These are phyloP conservation scores for Aspidapion aeneum DNA, from an alignment of 2,888 invertebrate genomes.

Conservation along the genomic window DNA sequence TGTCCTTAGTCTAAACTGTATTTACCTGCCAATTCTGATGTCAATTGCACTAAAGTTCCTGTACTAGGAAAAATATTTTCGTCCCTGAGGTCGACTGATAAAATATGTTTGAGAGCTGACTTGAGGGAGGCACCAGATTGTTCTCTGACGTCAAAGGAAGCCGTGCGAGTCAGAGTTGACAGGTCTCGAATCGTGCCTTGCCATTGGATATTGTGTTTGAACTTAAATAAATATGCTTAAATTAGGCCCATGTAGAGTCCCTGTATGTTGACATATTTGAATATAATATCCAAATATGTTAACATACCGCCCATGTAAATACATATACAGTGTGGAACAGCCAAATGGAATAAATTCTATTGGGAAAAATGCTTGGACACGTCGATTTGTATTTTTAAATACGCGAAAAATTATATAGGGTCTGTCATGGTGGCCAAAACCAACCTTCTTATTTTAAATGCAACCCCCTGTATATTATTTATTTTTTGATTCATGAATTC, in stretches of 20 bases:
- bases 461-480: too few species aligned
- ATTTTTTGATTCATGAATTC: too few species aligned
- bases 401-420: background rate
- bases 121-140: constrained; percentile 88
- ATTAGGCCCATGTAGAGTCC: background rate
- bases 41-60: constrained; percentile 69
- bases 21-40: constrained; percentile 72
- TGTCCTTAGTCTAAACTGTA: too few species aligned
- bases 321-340: too few species aligned
- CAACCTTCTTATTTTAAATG: too few species aligned
- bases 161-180: constrained; percentile 64
- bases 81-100: constrained; percentile 77
- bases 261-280: too few species aligned
- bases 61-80: constrained; percentile 73
- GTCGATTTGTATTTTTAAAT: background rate
- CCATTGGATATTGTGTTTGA: constrained; percentile 84
- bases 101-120: constrained; percentile 78
- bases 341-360: too few species aligned
- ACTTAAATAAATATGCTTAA: too few species aligned
- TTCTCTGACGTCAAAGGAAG: constrained; percentile 84
- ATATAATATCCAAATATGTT: too few species aligned
- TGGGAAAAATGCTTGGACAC: too few species aligned
- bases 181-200: constrained; percentile 83
- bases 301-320: background rate
- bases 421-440: too few species aligned